Evolutionary conservation across 1,140 invertebrate species (phyloP), one percentile per base, ranked within the genome.

Genomic region (Drosophila setifemur): DNA sequence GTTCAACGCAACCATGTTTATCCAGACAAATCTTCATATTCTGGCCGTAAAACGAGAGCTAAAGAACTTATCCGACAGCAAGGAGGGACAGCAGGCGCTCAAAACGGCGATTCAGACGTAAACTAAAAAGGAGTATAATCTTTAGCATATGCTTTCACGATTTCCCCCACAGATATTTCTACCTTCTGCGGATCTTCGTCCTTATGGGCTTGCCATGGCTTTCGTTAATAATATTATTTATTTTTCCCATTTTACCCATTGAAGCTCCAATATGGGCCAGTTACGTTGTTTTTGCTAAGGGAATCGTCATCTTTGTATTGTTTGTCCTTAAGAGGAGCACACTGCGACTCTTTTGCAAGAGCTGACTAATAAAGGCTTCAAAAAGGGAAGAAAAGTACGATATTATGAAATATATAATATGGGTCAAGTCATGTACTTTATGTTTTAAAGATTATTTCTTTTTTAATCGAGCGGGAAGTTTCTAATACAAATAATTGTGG

Each of bases 121-220:
- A n/a, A n/a, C n/a, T n/a, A n/a, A n/a, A n/a, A 66, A n/a, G n/a
- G n/a, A n/a, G n/a, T n/a, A n/a, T 0, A 4, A 3, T 2, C n/a
- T 16, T 8, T 3, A 0, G 9, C 3, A n/a, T n/a, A n/a, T n/a
- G 4, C 12, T 28, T 6, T 35, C 18, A 33, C 45, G n/a, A n/a
- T 2, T 11, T n/a, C n/a, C n/a, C 12, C 40, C 77, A 8, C 73
- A 95, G 94, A 75, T 93, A 93, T 67, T 92, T 92, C 40, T 77
- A 95, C 0, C 95, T 95, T 64, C 44, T 95, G 19, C 95, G 95
- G 60, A 82, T 95, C 0, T 93, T 95, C 42, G 91, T 95, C 28
- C 93, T 95, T 0, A 95, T 95, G 94, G 95, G 95, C 1, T 91
- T 95, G 9, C 93, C 92, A 29, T 95, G 95, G 95, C 91, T 92